Conservation (phyloP, 2,113 vertebrate species). For the Corythornis cristatus region DNA sequence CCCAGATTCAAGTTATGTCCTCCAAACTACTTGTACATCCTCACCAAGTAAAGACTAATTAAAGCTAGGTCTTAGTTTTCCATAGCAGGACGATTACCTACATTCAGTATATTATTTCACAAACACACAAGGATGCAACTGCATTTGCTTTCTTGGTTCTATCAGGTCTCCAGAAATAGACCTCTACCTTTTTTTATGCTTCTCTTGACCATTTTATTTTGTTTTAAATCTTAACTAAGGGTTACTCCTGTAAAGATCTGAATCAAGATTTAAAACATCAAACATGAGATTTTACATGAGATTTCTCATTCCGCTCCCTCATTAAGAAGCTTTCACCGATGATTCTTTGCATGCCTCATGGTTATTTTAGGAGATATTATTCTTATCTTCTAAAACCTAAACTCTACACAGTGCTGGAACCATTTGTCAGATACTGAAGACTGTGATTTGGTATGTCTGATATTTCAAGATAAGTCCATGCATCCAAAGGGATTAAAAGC, state of each 20-base stretch:
- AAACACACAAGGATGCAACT: background rate
- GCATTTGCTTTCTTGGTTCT: background rate
- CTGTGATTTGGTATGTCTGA: background rate
- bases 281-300: background rate
- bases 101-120: background rate
- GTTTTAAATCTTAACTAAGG: background rate
- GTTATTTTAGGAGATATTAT: conserved; percentile 42
- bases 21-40: background rate
- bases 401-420: background rate
- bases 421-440: conserved; percentile 6
- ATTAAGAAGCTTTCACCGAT: conserved; percentile 10
- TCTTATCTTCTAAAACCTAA: conserved; percentile 20
- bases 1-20: background rate
- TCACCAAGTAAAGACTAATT: background rate
- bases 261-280: background rate
- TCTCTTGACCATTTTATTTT: background rate
- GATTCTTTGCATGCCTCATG: background rate
- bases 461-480: conserved; percentile 1
- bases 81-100: background rate
- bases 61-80: background rate
- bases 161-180: background rate
- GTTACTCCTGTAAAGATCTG: background rate
- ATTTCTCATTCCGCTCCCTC: background rate
- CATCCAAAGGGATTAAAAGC: background rate
- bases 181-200: background rate